Conservation (phyloP, 1,140 invertebrate species). For the Melipona quadrifasciata region DNA sequence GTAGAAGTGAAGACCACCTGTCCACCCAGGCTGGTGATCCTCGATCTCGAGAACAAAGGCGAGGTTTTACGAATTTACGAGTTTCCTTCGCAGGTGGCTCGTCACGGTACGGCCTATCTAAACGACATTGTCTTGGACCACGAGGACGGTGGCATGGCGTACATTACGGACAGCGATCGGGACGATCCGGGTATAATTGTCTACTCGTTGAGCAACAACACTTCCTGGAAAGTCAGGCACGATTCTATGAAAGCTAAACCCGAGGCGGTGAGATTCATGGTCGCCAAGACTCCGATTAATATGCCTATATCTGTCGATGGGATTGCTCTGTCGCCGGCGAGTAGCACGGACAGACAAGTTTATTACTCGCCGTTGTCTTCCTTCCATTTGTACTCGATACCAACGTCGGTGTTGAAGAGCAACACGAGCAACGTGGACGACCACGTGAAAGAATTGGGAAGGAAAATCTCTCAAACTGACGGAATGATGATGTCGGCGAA, state of each 20-base stretch:
- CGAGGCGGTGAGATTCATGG: constrained; percentile 83
- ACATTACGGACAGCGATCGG: constrained; percentile 86
- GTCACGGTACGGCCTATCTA: constrained; percentile 82
- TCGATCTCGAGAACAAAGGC: constrained; percentile 84
- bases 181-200: constrained; percentile 88
- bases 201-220: constrained; percentile 83
- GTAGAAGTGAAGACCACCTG: constrained; percentile 80
- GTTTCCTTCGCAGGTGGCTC: constrained; percentile 82
- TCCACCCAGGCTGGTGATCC: constrained; percentile 85
- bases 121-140: constrained; percentile 88
- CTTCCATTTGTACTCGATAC: constrained; percentile 84
- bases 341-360: constrained; percentile 77
- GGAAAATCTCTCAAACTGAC: constrained; percentile 85
- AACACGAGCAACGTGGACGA: constrained; percentile 70
- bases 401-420: constrained; percentile 83
- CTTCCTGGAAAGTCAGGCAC: constrained; percentile 87
- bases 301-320: constrained; percentile 84
- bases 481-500: constrained; percentile 87
- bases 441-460: constrained; percentile 83
- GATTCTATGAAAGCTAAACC: constrained; percentile 84
- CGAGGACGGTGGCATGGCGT: constrained; percentile 85
- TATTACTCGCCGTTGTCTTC: constrained; percentile 86
- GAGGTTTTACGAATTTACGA: constrained; percentile 82
- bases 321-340: constrained; percentile 85
- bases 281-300: constrained; percentile 83